Evolutionary conservation across 2,797 vertebrate genomes (phyloP), one percentile per base, ranked within the genome.

Genomic region (Phrynocephalus guinanensis): DNA sequence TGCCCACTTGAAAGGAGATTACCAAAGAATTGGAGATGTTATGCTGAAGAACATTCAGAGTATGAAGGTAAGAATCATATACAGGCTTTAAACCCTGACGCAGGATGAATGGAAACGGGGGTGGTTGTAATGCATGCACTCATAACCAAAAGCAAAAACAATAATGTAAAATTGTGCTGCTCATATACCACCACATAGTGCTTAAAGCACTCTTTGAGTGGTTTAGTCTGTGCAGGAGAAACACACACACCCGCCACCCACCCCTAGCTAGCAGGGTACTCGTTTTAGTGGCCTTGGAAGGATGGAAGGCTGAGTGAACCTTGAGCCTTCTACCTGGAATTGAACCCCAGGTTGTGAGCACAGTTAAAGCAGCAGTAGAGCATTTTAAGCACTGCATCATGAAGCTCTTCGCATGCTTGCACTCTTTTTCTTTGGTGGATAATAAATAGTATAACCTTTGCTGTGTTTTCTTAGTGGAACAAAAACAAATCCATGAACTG

Each of bases 11-110:
- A 98, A 98, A 97, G 98, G 97, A 91, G 98, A 99, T 94, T 97
- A 98, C 97, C 98, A 99, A 96, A 98, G 97, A 95, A 98, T 99
- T 10, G 99, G 98, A 48, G 99, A 99, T 67, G 96, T 99, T 90
- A 97, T 99, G 98, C 96, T 99, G 86, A 99, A 97, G 96, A 99
- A 98, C 94, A 96, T 99, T 48, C 98, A 98, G 94, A 97, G 93
- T 85, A 97, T 99, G 94, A 99, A 99, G 98, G 99, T 99, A 95
- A 94, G 93, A 88, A n/a, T 87, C 85, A 72, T 72, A 77, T 87
- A 0, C 75, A 91, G 84, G 78, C 87, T 26, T 76, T 84, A 75
- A 92, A 86, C 68, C 92, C 86, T 94, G 83, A 68, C 76, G 24
- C 0, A 0, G 85, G 80, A 91, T 16, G 24, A 9, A 60, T 90